phyloP scores from a whole-genome alignment of 92 coral and sea anemone species.

The Virgularia gustaviana region DNA sequence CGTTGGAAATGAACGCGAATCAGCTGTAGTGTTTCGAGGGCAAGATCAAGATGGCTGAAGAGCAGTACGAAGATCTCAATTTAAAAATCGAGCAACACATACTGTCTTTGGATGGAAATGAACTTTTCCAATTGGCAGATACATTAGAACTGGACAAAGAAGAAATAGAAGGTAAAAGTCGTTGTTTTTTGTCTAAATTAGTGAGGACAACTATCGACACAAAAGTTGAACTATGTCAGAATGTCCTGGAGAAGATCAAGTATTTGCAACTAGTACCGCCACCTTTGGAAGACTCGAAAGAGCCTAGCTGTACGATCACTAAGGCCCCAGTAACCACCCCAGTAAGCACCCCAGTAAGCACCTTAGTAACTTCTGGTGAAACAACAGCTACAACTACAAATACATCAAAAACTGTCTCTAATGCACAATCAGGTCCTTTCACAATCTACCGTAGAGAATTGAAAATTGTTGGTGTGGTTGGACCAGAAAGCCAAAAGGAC shows the following conservation, averaged over 20 bases:
- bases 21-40: not conserved
- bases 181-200: not conserved
- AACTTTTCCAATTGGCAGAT: not conserved
- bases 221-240: not conserved
- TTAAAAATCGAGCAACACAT: not conserved
- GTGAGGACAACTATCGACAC: not conserved
- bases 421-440: slow-evolving; percentile 2
- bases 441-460: slow-evolving; percentile 1
- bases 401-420: not conserved
- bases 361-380: not conserved
- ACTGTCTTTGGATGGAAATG: not conserved
- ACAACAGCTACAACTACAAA: not conserved
- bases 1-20: slow-evolving; percentile 11
- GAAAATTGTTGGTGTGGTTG: slow-evolving; percentile 15
- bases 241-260: not conserved
- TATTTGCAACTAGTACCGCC: slow-evolving; percentile 1
- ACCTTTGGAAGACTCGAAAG: not conserved
- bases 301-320: too few species aligned
- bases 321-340: too few species aligned
- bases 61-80: not conserved
- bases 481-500: slow-evolving; percentile 45
- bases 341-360: too few species aligned
- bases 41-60: slow-evolving; percentile 16
- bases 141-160: not conserved
- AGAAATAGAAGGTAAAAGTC: slow-evolving; percentile 9